Percentiles rank a stretch among this genome's conserved stretches.
These are phyloP conservation scores for Lasioglossum marginatum DNA, from an alignment of 2,888 invertebrate genomes.

Conservation along the genomic window DNA sequence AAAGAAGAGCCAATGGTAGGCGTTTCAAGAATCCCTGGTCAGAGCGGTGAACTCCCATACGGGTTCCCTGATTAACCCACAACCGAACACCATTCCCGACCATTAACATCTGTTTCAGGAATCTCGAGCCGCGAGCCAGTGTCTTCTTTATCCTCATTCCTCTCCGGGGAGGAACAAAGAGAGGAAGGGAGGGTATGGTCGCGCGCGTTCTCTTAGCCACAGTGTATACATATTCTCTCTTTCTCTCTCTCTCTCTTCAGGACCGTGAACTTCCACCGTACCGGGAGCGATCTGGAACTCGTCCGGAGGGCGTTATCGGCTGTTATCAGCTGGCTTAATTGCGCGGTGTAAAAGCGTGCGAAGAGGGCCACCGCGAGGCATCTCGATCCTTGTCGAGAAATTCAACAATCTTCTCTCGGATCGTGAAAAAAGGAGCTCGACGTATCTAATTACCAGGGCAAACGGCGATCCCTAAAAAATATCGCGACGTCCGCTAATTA, in stretches of 20 bases:
- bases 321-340: slow-evolving; percentile 45
- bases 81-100: slow-evolving; percentile 20
- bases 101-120: slow-evolving; percentile 40
- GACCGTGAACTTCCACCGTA: slow-evolving; percentile 11
- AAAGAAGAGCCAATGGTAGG: not conserved
- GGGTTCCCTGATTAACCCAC: slow-evolving; percentile 22
- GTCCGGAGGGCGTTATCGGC: slow-evolving; percentile 25
- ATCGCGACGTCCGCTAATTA: not conserved
- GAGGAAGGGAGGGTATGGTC: not conserved
- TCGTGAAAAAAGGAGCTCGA: not conserved
- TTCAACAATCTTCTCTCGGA: not conserved
- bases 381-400: not conserved
- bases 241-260: not conserved
- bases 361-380: not conserved
- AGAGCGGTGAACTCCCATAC: slow-evolving; percentile 2
- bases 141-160: slow-evolving; percentile 32
- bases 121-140: slow-evolving; percentile 17
- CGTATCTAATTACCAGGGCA: not conserved
- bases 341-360: slow-evolving; percentile 48
- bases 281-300: slow-evolving; percentile 1
- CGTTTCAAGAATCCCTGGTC: not conserved
- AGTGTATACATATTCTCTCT: not conserved
- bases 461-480: not conserved
- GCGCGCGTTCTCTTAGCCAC: not conserved
- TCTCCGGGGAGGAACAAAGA: not conserved